phyloP scores from a whole-genome alignment of 2,113 vertebrate genomes.

The Lamprotornis superbus region DNA sequence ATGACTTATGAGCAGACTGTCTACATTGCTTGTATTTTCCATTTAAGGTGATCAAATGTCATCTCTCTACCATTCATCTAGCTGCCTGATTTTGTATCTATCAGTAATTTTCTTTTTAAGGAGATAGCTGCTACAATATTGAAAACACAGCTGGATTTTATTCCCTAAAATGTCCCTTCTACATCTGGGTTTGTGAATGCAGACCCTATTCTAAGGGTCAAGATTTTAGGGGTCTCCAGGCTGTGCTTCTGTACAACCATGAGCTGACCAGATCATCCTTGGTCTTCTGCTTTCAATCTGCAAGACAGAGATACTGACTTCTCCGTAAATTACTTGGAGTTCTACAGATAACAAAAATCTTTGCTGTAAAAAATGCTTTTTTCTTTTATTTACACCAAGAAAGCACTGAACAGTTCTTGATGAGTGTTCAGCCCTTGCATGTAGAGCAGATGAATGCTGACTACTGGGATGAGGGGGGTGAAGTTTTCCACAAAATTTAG shows the following conservation, averaged over 20 bases:
- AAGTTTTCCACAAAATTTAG: not conserved
- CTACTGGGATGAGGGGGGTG: not conserved
- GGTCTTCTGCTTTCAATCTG: not conserved
- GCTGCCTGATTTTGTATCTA: not conserved
- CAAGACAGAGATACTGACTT: not conserved
- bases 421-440: not conserved
- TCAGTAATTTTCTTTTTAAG: not conserved
- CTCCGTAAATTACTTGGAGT: not conserved
- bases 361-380: not conserved
- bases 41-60: constrained; percentile 30
- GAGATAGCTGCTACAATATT: not conserved
- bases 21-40: constrained; percentile 33
- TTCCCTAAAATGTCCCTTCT: not conserved
- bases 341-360: not conserved
- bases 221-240: not conserved
- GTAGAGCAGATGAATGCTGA: not conserved
- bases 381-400: not conserved
- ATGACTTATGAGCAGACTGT: not conserved
- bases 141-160: not conserved
- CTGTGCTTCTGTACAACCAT: not conserved
- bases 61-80: not conserved
- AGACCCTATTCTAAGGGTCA: not conserved
- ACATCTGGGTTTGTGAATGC: not conserved
- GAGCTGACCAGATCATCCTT: not conserved
- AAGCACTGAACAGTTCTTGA: not conserved